phyloP scores from a whole-genome alignment of 2,797 vertebrate genomes.

The Hirundo rustica region DNA sequence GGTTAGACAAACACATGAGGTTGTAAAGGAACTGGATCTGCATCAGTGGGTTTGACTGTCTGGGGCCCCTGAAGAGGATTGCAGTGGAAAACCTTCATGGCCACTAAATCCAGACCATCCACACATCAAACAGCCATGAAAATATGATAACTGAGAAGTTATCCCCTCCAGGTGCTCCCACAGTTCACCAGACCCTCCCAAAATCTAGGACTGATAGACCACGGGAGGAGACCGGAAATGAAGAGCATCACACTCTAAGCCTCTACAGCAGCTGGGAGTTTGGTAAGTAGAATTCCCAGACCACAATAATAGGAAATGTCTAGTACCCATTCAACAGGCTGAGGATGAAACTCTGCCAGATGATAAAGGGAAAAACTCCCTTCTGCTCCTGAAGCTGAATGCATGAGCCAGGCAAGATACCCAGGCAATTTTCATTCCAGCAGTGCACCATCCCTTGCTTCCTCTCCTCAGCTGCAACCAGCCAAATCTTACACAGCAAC shows the following conservation, averaged over 20 bases:
- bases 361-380: not conserved
- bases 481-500: not conserved
- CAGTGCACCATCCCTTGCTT: not conserved
- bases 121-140: not conserved
- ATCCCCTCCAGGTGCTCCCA: not conserved
- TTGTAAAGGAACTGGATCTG: not conserved
- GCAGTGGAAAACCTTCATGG: not conserved
- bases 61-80: not conserved
- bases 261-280: not conserved
- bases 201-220: not conserved
- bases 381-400: not conserved
- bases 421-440: not conserved
- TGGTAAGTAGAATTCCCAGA: not conserved
- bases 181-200: not conserved
- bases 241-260: not conserved
- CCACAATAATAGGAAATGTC: not conserved
- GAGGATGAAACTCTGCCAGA: not conserved
- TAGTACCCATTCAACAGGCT: not conserved
- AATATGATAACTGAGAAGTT: not conserved
- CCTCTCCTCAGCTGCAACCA: not conserved
- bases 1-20: not conserved
- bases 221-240: not conserved
- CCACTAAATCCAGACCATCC: not conserved
- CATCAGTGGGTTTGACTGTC: not conserved
- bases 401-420: not conserved